Percentiles rank a stretch among this genome's conserved stretches.
Conservation (phyloP, 2,113 vertebrate genomes). For the Gavialis gangeticus region DNA sequence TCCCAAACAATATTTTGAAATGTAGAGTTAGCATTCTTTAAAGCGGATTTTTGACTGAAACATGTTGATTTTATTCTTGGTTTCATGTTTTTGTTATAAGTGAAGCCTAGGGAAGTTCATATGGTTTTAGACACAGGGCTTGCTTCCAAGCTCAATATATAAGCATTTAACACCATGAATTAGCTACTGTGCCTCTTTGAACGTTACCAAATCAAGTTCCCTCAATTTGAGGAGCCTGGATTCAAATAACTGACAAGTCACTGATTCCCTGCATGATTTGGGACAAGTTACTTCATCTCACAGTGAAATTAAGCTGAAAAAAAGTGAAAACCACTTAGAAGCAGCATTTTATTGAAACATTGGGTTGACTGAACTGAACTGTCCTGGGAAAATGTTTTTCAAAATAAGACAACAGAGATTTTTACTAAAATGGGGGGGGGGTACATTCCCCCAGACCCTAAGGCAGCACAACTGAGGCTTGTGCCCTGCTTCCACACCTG, state of each 20-base stretch:
- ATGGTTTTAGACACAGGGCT: neutral
- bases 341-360: neutral
- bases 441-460: too few species aligned
- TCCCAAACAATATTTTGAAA: neutral
- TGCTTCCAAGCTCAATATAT: neutral
- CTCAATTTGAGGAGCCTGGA: neutral
- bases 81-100: neutral
- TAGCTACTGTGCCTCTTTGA: neutral
- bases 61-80: neutral
- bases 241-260: neutral
- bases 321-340: neutral
- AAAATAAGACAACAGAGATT: neutral
- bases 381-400: neutral
- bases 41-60: neutral
- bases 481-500: too few species aligned
- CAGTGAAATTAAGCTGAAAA: neutral
- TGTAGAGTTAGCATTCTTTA: neutral
- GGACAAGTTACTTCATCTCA: neutral
- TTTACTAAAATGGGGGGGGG: neutral
- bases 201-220: neutral
- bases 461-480: too few species aligned
- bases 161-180: neutral
- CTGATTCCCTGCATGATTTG: neutral
- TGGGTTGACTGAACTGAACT: neutral
- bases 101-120: neutral